Evolutionary conservation across 2,797 vertebrate species (phyloP), one percentile per base, ranked within the genome.

Genomic region (Kryptolebias ocellatus): DNA sequence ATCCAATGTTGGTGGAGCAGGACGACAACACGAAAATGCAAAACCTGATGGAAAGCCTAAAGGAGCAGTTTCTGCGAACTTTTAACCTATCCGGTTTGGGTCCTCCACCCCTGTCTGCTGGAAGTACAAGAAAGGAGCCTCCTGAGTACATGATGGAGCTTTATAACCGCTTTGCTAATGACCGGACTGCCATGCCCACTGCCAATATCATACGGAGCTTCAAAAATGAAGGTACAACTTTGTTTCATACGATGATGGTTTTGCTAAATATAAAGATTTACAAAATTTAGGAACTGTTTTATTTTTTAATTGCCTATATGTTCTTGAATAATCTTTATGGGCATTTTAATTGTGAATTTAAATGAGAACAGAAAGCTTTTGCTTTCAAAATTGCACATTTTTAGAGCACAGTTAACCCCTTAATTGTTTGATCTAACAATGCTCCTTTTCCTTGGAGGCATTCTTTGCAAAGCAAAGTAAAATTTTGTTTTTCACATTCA

Each of bases 111-210:
- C 91, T 94, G 64, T 63, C 92, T 0, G 68, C 83, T 47, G 84
- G 83, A 72, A 78, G 67, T 49, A 80, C 85, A 63, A 95, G 95
- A 64, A 94, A 96, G 58, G 96, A 99, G 56, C 96, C 98, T 0
- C 98, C 98, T 0, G 97, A 99, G 82, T 99, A 99, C 92, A 99
- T 99, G 98, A 78, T 99, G 80, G 97, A 99, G 86, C 94, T 99
- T 34, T 99, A 98, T 89, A 98, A 98, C 90, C 96, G 94, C 63
- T 99, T 99, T 37, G 96, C 97, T 53, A 98, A 94, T 0, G 97
- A 99, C 70, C 95, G 83, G 68, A 95, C 94, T 0, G 94, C 97
- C 5, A 96, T 97, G 95, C 97, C 98, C 0, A 96, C 95, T 0
- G 96, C 96, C 72, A 98, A 97, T 86, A 98, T 99, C 72, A 95